These are phyloP conservation scores for Panzeria rudis DNA, from an alignment of 2,888 invertebrate genomes.

Conservation along the genomic window DNA sequence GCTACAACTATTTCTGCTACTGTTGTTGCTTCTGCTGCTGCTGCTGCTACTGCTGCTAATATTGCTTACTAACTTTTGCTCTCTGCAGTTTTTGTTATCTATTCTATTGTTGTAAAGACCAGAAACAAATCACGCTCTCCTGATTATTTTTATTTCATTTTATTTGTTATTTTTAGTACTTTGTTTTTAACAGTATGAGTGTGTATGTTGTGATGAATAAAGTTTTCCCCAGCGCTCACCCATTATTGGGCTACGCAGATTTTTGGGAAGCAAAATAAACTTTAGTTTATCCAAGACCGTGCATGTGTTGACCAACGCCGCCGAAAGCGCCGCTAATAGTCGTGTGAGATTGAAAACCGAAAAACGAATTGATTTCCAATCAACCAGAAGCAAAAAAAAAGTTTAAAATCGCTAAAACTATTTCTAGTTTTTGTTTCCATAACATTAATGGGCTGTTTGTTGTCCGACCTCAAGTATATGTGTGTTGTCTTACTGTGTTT, in stretches of 20 bases:
- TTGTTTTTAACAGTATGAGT: slow-evolving; percentile 22
- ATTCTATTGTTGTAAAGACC: slow-evolving; percentile 53
- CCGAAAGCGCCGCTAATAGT: slow-evolving; percentile 58
- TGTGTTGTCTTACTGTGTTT: slow-evolving; percentile 4
- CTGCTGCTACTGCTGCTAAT: not conserved
- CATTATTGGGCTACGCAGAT: slow-evolving; percentile 63
- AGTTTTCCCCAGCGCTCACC: slow-evolving; percentile 53
- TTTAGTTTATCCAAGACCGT: slow-evolving; percentile 74
- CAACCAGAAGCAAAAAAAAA: slow-evolving; percentile 3
- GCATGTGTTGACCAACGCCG: slow-evolving; percentile 68
- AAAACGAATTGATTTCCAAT: slow-evolving; percentile 16
- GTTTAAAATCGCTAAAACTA: slow-evolving; percentile 22
- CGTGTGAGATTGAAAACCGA: slow-evolving; percentile 28
- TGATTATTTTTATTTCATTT: slow-evolving; percentile 6
- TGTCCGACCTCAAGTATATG: not conserved
- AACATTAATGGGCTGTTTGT: not conserved
- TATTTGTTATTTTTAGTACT: slow-evolving; percentile 12
- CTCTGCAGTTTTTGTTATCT: slow-evolving; percentile 51
- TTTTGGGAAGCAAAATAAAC: slow-evolving; percentile 61
- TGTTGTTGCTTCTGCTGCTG: not conserved
- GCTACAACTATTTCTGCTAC: slow-evolving; percentile 8
- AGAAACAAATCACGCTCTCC: slow-evolving; percentile 57
- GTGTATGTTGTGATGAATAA: slow-evolving; percentile 13
- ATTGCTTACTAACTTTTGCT: slow-evolving; percentile 40
- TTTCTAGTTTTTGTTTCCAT: not conserved